Evolutionary conservation across 2,797 vertebrate species (phyloP), one percentile per base, ranked within the genome.

Genomic region (Myotis vivesi): DNA sequence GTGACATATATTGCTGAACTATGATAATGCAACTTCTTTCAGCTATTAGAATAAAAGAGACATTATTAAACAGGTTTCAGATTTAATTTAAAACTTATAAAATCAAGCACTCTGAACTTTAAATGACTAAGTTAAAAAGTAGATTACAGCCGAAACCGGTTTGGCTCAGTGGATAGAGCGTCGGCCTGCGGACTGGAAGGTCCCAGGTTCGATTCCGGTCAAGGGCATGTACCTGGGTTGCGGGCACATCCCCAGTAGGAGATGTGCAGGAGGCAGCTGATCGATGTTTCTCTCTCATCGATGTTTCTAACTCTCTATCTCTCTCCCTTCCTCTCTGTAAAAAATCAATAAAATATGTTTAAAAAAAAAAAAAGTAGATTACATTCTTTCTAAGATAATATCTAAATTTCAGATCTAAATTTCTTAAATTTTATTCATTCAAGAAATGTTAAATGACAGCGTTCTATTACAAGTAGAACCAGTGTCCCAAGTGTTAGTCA

Each of bases 41-140:
- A 57, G 46, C 33, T 84, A 91, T 13, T 69, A 68, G 20, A 36
- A 92, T 41, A 92, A 85, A 87, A 84, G 1, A 92, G 44, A 64
- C 66, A n/a, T 38, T 41, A 77, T 91, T 73, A 85, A 84, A 84
- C 4, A 53, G 28, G 44, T 20, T 71, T 81, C 83, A 53, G 41
- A 82, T 59, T 87, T 89, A 72, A 92, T 88, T 89, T 89, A 81
- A 90, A 73, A 83, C 36, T 44, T 59, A 59, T 6, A 89, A 64
- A 83, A 81, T 76, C 53, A 92, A 68, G 1, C 77, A 87, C 72
- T 72, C 44, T 81, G 38, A 91, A 84, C 62, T 89, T 89, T 62
- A 75, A 90, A 87, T 66, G 41, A 87, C 80, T 89, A 87, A 69
- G 5, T 55, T 80, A 88, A 59, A 83, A 64, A 73, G 15, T 11